Conservation (phyloP, 2,797 vertebrate genomes). For the Cichlasoma orientale region DNA sequence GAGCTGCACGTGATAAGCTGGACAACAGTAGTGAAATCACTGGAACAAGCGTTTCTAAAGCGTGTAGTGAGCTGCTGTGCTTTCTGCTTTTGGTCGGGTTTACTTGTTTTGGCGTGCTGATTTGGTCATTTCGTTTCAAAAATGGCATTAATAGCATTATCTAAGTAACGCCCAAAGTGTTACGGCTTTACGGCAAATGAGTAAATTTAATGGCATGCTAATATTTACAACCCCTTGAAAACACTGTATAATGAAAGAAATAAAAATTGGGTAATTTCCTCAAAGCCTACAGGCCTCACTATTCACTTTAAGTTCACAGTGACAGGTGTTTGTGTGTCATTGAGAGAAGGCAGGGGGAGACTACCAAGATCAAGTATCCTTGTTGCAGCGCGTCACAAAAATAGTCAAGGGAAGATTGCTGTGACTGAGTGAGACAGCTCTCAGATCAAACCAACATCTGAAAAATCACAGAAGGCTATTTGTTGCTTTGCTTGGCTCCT, state of each 20-base stretch:
- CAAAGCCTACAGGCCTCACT: slow-evolving; percentile 32
- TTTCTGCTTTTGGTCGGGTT: not conserved
- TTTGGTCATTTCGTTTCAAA: not conserved
- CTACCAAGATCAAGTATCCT: slow-evolving; percentile 69
- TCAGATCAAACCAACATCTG: slow-evolving; percentile 14
- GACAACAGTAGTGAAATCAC: not conserved
- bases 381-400: slow-evolving; percentile 69
- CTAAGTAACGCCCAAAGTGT: not conserved
- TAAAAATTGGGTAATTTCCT: slow-evolving; percentile 31
- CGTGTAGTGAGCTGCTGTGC: not conserved
- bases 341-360: slow-evolving; percentile 28
- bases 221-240: not conserved
- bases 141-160: not conserved
- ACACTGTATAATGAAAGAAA: not conserved
- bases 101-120: not conserved
- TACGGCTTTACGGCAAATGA: not conserved
- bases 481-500: slow-evolving; percentile 17
- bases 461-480: slow-evolving; percentile 5
- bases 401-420: slow-evolving; percentile 69
- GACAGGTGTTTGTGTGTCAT: slow-evolving; percentile 73
- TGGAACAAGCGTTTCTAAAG: not conserved
- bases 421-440: slow-evolving; percentile 13
- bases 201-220: not conserved
- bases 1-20: not conserved
- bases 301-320: slow-evolving; percentile 56